A percentile compares a stretch with the other conserved stretches of the same genome.
Conservation (phyloP, 2,113 vertebrate genomes). For the Abramis brama region DNA sequence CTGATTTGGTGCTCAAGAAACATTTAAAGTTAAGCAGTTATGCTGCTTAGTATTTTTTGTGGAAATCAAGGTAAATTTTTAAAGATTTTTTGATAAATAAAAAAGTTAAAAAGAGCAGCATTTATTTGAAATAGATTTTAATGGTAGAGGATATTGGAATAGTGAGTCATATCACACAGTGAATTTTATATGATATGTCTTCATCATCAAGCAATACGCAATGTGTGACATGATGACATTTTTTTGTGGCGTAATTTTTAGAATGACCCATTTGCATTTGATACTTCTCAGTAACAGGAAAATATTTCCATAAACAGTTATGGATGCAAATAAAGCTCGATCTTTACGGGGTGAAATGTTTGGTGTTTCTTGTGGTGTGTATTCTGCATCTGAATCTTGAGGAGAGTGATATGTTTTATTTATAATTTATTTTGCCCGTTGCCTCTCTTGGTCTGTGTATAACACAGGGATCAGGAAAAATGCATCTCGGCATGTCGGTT, state of each 20-base stretch:
- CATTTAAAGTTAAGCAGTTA: background rate
- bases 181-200: background rate
- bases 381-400: conserved; percentile 5
- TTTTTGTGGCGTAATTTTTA: background rate
- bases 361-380: no score
- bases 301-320: conserved; percentile 20
- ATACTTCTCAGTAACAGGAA: background rate
- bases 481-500: conserved; percentile 73
- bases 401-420: conserved; percentile 42
- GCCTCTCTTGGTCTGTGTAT: conserved; percentile 37
- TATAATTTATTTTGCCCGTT: background rate
- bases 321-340: background rate
- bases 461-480: conserved; percentile 62
- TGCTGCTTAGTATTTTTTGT: background rate
- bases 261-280: background rate
- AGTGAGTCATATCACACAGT: background rate
- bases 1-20: no score
- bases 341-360: background rate
- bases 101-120: no score
- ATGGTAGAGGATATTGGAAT: background rate
- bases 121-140: no score
- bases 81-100: no score
- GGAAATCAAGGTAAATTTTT: no score
- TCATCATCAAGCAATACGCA: background rate
- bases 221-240: background rate